phyloP scores from a whole-genome alignment of 2,797 vertebrate genomes.

The Malurus leucopterus region DNA sequence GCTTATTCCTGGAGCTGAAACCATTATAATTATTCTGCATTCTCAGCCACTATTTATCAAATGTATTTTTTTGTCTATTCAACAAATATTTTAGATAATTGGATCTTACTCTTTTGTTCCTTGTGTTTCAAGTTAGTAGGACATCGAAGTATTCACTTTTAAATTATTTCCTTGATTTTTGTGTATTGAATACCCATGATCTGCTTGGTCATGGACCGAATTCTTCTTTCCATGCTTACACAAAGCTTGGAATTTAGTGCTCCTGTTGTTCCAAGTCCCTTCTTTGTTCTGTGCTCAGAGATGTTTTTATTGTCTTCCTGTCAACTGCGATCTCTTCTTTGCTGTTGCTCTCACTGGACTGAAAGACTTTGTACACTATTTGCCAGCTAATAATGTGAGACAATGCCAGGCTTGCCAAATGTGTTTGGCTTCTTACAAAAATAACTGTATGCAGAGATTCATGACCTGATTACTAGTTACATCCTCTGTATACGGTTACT shows the following conservation, averaged over 20 bases:
- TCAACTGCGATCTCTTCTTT: not conserved
- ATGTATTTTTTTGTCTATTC: not conserved
- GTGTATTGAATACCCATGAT: not conserved
- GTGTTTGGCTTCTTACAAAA: constrained; percentile 14
- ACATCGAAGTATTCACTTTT: not conserved
- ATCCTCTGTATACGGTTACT: not conserved
- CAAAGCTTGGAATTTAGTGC: not conserved
- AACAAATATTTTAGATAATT: not conserved
- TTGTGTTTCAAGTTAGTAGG: not conserved
- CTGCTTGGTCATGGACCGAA: not conserved
- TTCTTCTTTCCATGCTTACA: not conserved
- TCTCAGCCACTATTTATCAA: not conserved
- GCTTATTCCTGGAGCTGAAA: not conserved
- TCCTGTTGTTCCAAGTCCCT: not conserved
- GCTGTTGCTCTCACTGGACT: not conserved
- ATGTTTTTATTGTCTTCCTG: constrained; percentile 15
- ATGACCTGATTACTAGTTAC: constrained; percentile 5
- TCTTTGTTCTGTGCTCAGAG: not conserved
- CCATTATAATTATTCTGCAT: not conserved
- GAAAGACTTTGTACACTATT: not conserved
- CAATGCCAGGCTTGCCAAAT: not conserved
- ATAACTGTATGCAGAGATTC: constrained; percentile 5
- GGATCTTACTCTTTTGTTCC: not conserved
- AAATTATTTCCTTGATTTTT: not conserved
- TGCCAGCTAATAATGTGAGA: constrained; percentile 6